These are phyloP conservation scores for Sceloporus undulatus DNA, from an alignment of 2,113 vertebrate species.

Conservation along the genomic window DNA sequence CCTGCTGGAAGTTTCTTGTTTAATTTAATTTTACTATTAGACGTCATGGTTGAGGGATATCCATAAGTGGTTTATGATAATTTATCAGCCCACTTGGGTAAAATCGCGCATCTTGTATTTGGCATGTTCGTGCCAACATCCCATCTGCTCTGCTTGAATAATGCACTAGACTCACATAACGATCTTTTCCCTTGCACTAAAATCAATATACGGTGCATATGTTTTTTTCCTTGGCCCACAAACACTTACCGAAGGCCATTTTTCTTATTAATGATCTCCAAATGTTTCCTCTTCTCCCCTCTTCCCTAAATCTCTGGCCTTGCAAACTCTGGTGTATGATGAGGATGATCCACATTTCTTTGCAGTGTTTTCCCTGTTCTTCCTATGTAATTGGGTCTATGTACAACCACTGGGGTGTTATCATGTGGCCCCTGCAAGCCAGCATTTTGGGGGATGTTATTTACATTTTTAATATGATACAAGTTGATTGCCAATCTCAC, in stretches of 20 bases:
- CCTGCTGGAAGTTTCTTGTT: constrained; percentile 56
- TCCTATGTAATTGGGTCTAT: background rate
- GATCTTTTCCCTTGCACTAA: constrained; percentile 70
- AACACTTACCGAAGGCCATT: constrained; percentile 56
- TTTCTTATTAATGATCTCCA: constrained; percentile 64
- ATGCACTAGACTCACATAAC: constrained; percentile 71
- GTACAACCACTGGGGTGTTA: too few relatives aligned
- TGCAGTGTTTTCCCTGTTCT: background rate
- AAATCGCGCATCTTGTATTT: constrained; percentile 75
- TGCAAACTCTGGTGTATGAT: constrained; percentile 17
- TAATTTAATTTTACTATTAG: constrained; percentile 74
- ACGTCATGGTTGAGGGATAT: constrained; percentile 75
- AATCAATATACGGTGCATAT: constrained; percentile 73
- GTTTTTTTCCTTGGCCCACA: constrained; percentile 65
- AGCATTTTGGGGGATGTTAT: too few relatives aligned
- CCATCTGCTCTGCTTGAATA: constrained; percentile 79
- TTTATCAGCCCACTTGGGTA: constrained; percentile 78
- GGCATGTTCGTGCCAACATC: constrained; percentile 73
- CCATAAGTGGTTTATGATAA: constrained; percentile 78
- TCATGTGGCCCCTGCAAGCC: too few relatives aligned
- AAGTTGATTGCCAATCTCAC: too few relatives aligned
- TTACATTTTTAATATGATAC: too few relatives aligned
- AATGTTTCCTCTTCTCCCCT: constrained; percentile 50
- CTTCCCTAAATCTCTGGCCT: constrained; percentile 54
- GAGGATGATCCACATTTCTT: background rate